Evolutionary conservation across 2,113 vertebrate species (phyloP), one percentile per base, ranked within the genome.

Genomic region (Lycaon pictus): DNA sequence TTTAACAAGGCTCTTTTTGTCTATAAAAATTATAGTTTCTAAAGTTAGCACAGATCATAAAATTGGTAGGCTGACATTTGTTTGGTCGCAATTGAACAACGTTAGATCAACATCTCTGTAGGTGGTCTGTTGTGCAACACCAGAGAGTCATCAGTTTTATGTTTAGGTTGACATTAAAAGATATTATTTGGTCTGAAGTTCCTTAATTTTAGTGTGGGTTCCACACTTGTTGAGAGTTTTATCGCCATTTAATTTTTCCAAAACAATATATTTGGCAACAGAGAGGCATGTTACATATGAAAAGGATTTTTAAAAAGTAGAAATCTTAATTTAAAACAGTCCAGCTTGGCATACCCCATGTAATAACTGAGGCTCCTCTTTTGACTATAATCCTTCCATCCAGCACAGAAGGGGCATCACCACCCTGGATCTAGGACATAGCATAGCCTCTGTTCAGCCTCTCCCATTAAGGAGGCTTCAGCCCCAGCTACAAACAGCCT

Each of bases 1-100:
- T 96, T 93, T 77, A 82, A 77, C 25, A 90, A 90, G 67, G 79
- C 51, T 90, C 53, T 94, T 82, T 95, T 89, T 48, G 51, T 90
- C 53, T 92, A 9, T 79, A 69, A 90, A 92, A 95, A 77, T 84
- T 32, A 79, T 23, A 58, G 55, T 90, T 95, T 92, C 88, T 65
- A 55, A 88, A 79, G 80, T 88, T n/a, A 80, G 63, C 81, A 67
- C 51, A 74, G 80, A 67, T 94, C 71, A 80, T 83, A 62, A 90
- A 86, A 60, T 67, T 82, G 80, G 84, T 19, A 72, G 87, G 62
- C 60, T 87, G 74, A 43, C 74, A 55, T 90, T 91, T 84, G 11
- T 81, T 88, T 90, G 67, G 88, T 92, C 37, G 58, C 56, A 79
- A 8, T 32, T 79, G 35, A 94, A 82, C 8, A 92, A 82, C 6